Conservation (phyloP, 2,113 vertebrate species). For the Noctilio leporinus region DNA sequence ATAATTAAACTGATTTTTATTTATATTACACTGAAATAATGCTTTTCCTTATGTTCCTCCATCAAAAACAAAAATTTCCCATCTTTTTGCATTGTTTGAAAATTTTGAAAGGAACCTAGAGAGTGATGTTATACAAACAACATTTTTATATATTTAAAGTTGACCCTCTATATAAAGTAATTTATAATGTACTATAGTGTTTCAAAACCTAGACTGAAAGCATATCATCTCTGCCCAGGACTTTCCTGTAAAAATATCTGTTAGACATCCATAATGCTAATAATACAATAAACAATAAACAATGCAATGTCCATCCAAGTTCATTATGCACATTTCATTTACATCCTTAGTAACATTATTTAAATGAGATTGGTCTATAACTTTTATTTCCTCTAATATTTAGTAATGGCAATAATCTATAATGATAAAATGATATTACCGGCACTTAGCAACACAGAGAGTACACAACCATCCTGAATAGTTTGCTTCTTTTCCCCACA, state of each 20-base stretch:
- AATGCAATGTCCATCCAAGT: not conserved
- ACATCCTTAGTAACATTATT: not conserved
- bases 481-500: not conserved
- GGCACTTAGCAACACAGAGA: not conserved
- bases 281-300: not conserved
- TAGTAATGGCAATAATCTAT: not conserved
- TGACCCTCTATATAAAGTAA: not conserved
- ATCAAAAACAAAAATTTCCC: not conserved
- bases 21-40: not conserved
- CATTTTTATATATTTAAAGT: not conserved
- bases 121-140: not conserved
- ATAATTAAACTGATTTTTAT: not conserved
- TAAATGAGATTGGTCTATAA: not conserved
- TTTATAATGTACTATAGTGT: not conserved
- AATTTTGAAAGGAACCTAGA: not conserved
- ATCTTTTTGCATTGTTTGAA: not conserved
- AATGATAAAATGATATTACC: not conserved
- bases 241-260: not conserved
- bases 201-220: conserved; percentile 5
- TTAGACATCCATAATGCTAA: not conserved
- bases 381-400: not conserved
- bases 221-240: not conserved
- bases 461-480: not conserved
- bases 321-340: not conserved
- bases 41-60: not conserved